Evolutionary conservation across 2,113 vertebrate genomes (phyloP).

Genomic region (Lutjanus erythropterus): DNA sequence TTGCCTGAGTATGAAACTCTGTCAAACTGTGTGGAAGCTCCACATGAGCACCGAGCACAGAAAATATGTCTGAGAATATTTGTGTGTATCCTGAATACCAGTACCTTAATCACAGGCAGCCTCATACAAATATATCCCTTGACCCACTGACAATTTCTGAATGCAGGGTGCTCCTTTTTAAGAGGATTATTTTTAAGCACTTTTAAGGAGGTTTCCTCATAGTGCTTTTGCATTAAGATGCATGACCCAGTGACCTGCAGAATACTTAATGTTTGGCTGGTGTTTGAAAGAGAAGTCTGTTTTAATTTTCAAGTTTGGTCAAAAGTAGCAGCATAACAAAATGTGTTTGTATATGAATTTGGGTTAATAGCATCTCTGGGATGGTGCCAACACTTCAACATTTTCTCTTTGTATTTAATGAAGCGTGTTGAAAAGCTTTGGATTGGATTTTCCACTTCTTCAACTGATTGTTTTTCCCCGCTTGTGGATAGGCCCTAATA

Average conservation of each 20-base stretch:
- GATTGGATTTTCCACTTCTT: conserved; percentile 11
- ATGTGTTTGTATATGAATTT: neutral
- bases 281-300: neutral
- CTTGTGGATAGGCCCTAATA: neutral
- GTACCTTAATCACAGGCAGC: neutral
- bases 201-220: neutral
- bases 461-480: conserved; percentile 3
- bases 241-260: neutral
- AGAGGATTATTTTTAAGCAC: neutral
- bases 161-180: neutral
- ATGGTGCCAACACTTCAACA: neutral
- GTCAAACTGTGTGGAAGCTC: conserved; percentile 31
- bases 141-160: neutral
- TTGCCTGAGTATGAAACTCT: conserved; percentile 2
- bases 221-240: neutral
- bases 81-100: too few relatives aligned
- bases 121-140: neutral
- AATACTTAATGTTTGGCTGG: neutral
- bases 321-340: neutral
- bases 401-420: conserved; percentile 31
- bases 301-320: neutral
- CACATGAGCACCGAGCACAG: neutral
- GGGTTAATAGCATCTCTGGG: neutral
- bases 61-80: too few relatives aligned
- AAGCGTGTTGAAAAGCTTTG: neutral